phyloP scores from a whole-genome alignment of 2,888 invertebrate genomes.

The Lasius fuliginosus region DNA sequence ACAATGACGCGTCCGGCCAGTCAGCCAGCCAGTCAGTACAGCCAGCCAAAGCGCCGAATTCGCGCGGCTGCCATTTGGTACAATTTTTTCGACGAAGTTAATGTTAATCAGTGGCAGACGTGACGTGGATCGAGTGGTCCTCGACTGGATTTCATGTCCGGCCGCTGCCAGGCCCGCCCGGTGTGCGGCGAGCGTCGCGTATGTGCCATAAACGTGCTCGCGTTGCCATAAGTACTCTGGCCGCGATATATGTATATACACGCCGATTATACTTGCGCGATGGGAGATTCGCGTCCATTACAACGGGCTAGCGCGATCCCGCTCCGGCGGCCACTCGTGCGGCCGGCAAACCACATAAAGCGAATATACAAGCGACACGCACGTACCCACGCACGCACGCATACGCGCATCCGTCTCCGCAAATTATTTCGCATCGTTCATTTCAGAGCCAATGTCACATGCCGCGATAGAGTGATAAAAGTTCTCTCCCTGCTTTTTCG shows the following conservation, averaged over 20 bases:
- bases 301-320: conserved; percentile 68
- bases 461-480: conserved; percentile 45
- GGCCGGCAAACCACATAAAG: conserved; percentile 37
- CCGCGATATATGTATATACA: conserved; percentile 57
- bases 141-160: conserved; percentile 81
- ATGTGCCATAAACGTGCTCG: conserved; percentile 54
- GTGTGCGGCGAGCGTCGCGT: conserved; percentile 69
- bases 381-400: conserved; percentile 13
- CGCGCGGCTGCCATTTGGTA: conserved; percentile 75
- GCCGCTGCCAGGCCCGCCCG: conserved; percentile 78
- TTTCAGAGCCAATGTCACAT: conserved; percentile 64
- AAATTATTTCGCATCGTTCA: conserved; percentile 71
- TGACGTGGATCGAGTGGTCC: conserved; percentile 82
- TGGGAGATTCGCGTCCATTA: conserved; percentile 69
- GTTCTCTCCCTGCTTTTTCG: conserved; percentile 55
- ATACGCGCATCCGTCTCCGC: background rate
- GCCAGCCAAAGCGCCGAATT: conserved; percentile 32
- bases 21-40: conserved; percentile 9
- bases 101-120: conserved; percentile 84
- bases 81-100: conserved; percentile 83
- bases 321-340: conserved; percentile 62
- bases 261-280: conserved; percentile 54
- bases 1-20: conserved; percentile 30
- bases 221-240: conserved; percentile 73
- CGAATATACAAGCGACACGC: background rate